Conservation (phyloP, 2,888 invertebrate species). For the Acanthoscelides obtectus region DNA sequence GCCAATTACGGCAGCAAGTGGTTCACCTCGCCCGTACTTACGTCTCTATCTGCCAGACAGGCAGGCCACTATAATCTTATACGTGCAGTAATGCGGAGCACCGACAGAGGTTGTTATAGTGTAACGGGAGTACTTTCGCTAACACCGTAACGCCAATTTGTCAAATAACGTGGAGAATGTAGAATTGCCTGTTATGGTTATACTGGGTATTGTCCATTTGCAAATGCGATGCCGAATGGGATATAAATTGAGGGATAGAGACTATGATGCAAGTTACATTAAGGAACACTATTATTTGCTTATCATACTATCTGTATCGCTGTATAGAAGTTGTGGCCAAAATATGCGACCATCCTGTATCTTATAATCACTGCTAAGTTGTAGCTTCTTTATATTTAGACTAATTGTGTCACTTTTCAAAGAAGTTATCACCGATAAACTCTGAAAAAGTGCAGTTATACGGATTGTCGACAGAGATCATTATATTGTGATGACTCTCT, state of each 20-base stretch:
- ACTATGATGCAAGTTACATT: too few species aligned
- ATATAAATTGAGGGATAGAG: neutral
- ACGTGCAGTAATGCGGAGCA: neutral
- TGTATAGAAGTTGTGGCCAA: too few species aligned
- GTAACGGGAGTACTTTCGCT: neutral
- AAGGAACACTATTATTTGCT: too few species aligned
- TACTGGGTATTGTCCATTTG: neutral
- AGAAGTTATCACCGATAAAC: too few species aligned
- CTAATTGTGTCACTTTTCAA: too few species aligned
- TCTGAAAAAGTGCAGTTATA: too few species aligned
- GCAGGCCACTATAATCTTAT: neutral
- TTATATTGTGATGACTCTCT: too few species aligned
- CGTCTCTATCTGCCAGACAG: neutral
- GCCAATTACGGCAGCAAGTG: neutral
- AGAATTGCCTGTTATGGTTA: neutral
- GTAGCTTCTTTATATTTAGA: too few species aligned
- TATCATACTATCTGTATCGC: too few species aligned
- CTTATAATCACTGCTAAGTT: too few species aligned
- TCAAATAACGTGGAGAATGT: neutral
- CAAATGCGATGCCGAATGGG: neutral
- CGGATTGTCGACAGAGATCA: too few species aligned
- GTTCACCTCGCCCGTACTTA: neutral
- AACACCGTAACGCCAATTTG: neutral
- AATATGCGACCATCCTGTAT: too few species aligned
- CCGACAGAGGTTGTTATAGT: neutral